A percentile compares a stretch with the other conserved stretches of the same genome.
Evolutionary conservation across 30 jellyfish, hydroid and myxozoan species (phyloP).

Genomic region (Haliclystus octoradiatus): DNA sequence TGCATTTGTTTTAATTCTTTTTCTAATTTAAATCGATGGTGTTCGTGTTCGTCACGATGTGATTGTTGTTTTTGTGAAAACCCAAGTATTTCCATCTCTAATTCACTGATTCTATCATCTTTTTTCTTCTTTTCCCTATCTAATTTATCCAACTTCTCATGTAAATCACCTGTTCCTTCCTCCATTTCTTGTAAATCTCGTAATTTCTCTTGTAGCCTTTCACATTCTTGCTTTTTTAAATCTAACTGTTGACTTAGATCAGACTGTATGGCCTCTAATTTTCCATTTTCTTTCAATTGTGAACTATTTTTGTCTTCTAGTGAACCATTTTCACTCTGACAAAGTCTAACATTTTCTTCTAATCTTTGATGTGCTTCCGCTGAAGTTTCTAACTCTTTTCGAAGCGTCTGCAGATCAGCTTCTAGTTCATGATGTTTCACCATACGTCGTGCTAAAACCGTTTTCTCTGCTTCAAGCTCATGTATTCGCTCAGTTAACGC

Average conservation of each 20-base stretch:
- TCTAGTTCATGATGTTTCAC: slow-evolving; percentile 43
- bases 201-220: slow-evolving; percentile 28
- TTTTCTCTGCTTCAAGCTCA: slow-evolving; percentile 19
- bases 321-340: slow-evolving; percentile 44
- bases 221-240: slow-evolving; percentile 30
- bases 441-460: slow-evolving; percentile 8
- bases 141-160: slow-evolving; percentile 46
- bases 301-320: slow-evolving; percentile 30
- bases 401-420: slow-evolving; percentile 53
- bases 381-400: slow-evolving; percentile 63
- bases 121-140: slow-evolving; percentile 51
- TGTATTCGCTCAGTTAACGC: slow-evolving; percentile 10
- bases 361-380: slow-evolving; percentile 59
- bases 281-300: slow-evolving; percentile 24
- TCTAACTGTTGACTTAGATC: slow-evolving; percentile 52
- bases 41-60: neutral
- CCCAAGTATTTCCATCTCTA: slow-evolving; percentile 6
- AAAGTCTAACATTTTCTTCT: slow-evolving; percentile 46
- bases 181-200: slow-evolving; percentile 48
- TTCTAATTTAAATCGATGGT: slow-evolving; percentile 8
- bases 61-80: neutral
- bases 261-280: slow-evolving; percentile 13
- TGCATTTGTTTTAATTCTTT: slow-evolving; percentile 24
- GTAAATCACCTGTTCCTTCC: slow-evolving; percentile 44
- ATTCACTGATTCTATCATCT: slow-evolving; percentile 42